phyloP scores from a whole-genome alignment of 1,140 invertebrate genomes.

The Linepithema humile region DNA sequence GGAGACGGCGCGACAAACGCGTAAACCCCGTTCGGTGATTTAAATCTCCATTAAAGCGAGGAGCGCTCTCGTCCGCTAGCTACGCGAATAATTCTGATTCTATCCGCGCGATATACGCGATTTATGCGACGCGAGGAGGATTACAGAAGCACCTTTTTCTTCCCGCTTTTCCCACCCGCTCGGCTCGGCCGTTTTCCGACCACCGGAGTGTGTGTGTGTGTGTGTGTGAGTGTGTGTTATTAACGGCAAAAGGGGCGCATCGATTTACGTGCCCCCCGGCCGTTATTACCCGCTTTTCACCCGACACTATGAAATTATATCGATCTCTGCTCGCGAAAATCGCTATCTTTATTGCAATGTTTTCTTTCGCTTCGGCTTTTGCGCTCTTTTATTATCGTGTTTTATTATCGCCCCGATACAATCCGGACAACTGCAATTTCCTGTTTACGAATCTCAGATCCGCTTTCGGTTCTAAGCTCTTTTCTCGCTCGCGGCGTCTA shows the following conservation, averaged over 20 bases:
- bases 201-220: not conserved
- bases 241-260: constrained; percentile 12
- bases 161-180: not conserved
- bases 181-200: not conserved
- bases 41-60: constrained; percentile 43
- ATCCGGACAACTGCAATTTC: constrained; percentile 22
- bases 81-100: constrained; percentile 19
- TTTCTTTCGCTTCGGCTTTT: not conserved
- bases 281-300: constrained; percentile 26
- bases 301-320: constrained; percentile 7
- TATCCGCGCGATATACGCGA: constrained; percentile 22
- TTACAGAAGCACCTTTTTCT: not conserved
- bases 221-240: not conserved
- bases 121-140: constrained; percentile 28
- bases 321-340: not conserved
- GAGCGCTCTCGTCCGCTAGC: not conserved
- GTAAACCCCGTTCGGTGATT: constrained; percentile 12
- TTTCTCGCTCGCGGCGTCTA: not conserved
- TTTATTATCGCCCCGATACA: not conserved
- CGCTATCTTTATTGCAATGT: not conserved
- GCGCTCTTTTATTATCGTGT: not conserved
- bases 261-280: constrained; percentile 15
- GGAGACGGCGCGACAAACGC: not conserved
- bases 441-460: constrained; percentile 21
- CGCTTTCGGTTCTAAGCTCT: constrained; percentile 13